phyloP scores from a whole-genome alignment of 2,888 invertebrate genomes.

The Brenthis ino region DNA sequence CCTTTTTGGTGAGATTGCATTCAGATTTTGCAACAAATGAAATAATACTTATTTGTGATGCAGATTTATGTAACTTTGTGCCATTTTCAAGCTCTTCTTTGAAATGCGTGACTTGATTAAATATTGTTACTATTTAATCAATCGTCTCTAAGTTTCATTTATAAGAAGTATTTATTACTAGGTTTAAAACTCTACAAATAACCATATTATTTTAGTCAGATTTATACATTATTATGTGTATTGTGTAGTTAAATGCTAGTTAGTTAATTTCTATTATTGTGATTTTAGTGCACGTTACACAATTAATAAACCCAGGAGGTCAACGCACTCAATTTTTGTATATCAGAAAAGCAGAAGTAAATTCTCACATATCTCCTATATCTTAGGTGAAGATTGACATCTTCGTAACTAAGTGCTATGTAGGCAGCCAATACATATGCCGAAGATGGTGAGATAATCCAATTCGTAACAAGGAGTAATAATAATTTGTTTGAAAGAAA shows the following conservation, averaged over 20 bases:
- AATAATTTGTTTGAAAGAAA: conserved; percentile 35
- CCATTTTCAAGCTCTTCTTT: not conserved
- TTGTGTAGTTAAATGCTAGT: no score
- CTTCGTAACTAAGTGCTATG: not conserved
- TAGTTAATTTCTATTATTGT: no score
- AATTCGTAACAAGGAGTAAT: conserved; percentile 39
- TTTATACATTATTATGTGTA: no score
- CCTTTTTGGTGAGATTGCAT: conserved; percentile 35
- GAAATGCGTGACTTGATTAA: conserved; percentile 1
- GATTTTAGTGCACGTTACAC: no score
- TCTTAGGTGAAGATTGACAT: not conserved
- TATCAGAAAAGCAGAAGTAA: no score
- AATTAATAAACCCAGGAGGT: no score
- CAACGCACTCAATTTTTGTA: no score
- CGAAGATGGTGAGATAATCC: conserved; percentile 20
- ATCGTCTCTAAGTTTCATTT: no score
- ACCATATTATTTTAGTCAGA: no score
- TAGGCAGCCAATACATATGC: conserved; percentile 7
- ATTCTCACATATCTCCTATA: not conserved
- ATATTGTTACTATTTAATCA: not conserved
- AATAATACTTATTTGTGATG: conserved; percentile 23
- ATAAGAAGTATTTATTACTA: no score
- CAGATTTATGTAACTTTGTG: conserved; percentile 13
- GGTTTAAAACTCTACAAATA: no score
- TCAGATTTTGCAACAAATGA: conserved; percentile 21